Conservation (phyloP, 2,113 vertebrate genomes). For the Proteles cristata region DNA sequence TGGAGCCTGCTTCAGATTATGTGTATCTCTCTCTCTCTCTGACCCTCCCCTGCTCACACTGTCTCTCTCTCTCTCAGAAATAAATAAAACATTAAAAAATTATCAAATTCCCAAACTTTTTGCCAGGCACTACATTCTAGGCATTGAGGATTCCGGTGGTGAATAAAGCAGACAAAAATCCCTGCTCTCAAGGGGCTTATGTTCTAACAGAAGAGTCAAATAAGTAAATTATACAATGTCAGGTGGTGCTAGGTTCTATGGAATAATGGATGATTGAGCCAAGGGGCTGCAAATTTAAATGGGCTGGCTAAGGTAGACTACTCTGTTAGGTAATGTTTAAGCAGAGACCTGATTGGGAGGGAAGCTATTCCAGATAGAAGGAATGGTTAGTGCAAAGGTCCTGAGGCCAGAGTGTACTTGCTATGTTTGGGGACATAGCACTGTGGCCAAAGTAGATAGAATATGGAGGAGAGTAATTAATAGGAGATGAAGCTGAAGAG, state of each 20-base stretch:
- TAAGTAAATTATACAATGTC: not conserved
- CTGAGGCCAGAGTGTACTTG: not conserved
- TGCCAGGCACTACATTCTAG: not conserved
- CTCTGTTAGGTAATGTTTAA: not conserved
- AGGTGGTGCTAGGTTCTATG: not conserved
- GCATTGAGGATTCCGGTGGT: not conserved
- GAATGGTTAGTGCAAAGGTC: not conserved
- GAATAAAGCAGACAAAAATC: slow-evolving; percentile 47
- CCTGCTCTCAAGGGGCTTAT: not conserved
- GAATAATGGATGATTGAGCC: not conserved
- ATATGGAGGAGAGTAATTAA: not conserved
- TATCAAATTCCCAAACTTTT: not conserved
- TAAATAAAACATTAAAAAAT: no score
- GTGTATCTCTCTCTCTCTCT: no score
- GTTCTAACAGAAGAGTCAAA: slow-evolving; percentile 4
- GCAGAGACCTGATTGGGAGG: not conserved
- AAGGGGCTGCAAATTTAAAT: not conserved
- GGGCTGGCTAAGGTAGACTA: not conserved
- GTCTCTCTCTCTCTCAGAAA: no score
- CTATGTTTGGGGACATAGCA: not conserved
- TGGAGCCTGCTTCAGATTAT: no score
- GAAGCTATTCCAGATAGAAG: slow-evolving; percentile 48
- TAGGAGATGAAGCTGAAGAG: not conserved
- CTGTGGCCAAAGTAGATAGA: not conserved
- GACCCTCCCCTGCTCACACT: no score